A percentile compares a stretch with the other conserved stretches of the same genome.
Conservation (phyloP, 37 sponge, comb jelly and placozoan genomes). For the Chondrosia reniformis region DNA sequence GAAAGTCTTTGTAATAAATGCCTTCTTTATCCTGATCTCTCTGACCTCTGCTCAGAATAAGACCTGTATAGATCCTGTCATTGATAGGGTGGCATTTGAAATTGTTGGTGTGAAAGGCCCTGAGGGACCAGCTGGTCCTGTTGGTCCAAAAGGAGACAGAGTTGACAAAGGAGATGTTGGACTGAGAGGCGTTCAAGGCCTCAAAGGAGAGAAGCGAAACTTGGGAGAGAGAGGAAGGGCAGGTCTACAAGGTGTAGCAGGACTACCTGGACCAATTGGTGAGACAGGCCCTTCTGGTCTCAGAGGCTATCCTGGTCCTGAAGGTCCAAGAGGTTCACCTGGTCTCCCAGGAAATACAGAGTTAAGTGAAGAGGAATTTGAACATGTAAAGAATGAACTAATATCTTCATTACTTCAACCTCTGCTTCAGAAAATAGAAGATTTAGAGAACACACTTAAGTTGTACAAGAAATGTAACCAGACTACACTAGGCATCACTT, state of each 20-base stretch:
- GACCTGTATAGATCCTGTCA: too few species aligned
- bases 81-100: too few species aligned
- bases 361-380: background rate
- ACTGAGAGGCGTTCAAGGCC: background rate
- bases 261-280: background rate
- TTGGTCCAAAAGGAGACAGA: background rate
- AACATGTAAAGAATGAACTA: background rate
- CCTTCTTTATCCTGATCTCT: too few species aligned
- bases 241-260: background rate
- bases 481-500: background rate
- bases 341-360: background rate
- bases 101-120: background rate
- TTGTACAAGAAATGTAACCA: background rate
- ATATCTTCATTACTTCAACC: background rate
- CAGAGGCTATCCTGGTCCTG: background rate
- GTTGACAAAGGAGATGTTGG: constrained; percentile 43
- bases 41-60: too few species aligned
- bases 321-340: background rate
- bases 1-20: too few species aligned
- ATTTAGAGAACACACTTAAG: background rate
- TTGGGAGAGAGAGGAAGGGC: background rate
- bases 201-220: constrained; percentile 17
- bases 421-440: background rate
- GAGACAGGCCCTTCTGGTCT: background rate
- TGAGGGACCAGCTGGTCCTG: background rate